Evolutionary conservation across 1,140 invertebrate species (phyloP).

Genomic region (Daktulosphaira vitifoliae): DNA sequence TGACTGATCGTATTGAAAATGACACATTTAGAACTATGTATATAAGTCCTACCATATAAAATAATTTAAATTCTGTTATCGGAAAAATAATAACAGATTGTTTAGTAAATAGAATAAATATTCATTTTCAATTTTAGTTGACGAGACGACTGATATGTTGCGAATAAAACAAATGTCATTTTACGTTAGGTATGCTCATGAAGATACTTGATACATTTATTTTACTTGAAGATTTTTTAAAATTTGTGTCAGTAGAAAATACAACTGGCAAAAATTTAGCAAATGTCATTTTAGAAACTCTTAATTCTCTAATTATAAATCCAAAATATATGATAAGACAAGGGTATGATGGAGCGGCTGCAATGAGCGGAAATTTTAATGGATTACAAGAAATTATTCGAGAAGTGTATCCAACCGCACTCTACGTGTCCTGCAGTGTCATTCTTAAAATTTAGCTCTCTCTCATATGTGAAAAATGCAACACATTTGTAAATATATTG

Average conservation of each 20-base stretch:
- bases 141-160: conserved; percentile 1
- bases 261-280: too few relatives aligned
- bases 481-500: too few relatives aligned
- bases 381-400: too few relatives aligned
- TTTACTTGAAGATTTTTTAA: neutral
- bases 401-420: too few relatives aligned
- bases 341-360: neutral
- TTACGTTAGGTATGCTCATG: neutral
- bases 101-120: neutral
- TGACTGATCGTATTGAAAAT: conserved; percentile 10
- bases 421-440: too few relatives aligned
- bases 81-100: neutral
- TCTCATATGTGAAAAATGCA: too few relatives aligned
- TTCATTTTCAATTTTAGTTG: conserved; percentile 1
- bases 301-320: neutral
- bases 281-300: neutral
- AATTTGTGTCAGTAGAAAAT: too few relatives aligned
- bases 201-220: neutral
- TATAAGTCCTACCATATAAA: conserved; percentile 14
- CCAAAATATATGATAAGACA: neutral
- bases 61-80: neutral
- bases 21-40: too few relatives aligned
- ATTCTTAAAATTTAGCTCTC: too few relatives aligned
- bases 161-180: neutral
- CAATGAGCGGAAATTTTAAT: too few relatives aligned